Base-by-base conservation (phyloP, 2,888 invertebrate genomes). In the Lycia hirtaria region DNA sequence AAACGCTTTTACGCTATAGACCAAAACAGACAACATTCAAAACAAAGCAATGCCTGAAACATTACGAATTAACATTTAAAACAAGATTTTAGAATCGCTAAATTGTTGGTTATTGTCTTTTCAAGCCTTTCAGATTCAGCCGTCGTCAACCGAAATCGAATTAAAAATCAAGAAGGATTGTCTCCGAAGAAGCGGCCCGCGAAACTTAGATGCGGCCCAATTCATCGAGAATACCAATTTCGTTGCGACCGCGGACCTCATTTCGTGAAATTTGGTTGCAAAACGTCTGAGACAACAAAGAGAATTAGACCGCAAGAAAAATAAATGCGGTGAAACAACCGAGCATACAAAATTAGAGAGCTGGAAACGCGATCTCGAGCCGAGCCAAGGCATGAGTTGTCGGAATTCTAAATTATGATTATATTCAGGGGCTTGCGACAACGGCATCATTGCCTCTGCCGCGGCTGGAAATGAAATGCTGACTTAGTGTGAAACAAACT, bases 281-380 rank as follows among this genome's bases (percentile, higher is more conserved):
- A 87, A 88, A 88, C 81, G 87, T 80, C 85, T 78, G 85, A 87
- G 87, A 88, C 88, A 88, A 89, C 87, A 88, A 87, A 85, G 87
- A 87, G 86, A 89, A 91, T 88, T 89, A 89, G 88, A 88, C 86
- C 87, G 83, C 84, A 86, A 88, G 88, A 88, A 89, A 89, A 89
- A 91, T 88, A 89, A 89, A 91, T 87, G 88, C 83, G 84, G 76
- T 65, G 79, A 83, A 87, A 89, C 85, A 85, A 83, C 83, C 79
- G 80, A 82, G 87, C 89, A 88, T 88, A 87, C 87, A 82, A 84
- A 91, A 88, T 88, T 88, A 87, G 82, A 86, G 79, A 73, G 72
- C 67, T 71, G 50, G 45, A 56, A 55, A 56, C 33, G 28, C 45
- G 35, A 33, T 28, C 38, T 41, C 41, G 26, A 32, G 19, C n/a